A percentile compares a stretch with the other conserved stretches of the same genome.
Evolutionary conservation across 1,140 invertebrate genomes (phyloP).

Genomic region (Drosophila pachea): DNA sequence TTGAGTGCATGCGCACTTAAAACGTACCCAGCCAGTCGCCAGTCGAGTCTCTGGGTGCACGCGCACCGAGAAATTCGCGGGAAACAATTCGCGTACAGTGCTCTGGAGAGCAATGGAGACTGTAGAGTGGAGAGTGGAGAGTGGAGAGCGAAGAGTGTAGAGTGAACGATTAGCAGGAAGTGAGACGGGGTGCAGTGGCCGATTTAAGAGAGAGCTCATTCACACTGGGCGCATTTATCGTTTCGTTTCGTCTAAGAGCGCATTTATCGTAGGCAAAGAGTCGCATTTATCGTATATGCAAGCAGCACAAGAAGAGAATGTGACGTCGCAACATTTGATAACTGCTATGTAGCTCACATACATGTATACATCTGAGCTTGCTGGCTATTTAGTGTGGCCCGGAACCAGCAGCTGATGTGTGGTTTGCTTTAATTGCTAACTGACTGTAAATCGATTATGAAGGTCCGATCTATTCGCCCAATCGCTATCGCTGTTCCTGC

Average conservation of each 20-base stretch:
- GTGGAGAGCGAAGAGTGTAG: no score
- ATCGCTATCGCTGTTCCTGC: slow-evolving; percentile 5
- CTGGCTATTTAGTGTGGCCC: slow-evolving; percentile 1
- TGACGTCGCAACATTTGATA: slow-evolving; percentile 27
- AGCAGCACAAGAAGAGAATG: slow-evolving; percentile 4
- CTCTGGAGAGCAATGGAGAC: no score
- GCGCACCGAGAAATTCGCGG: slow-evolving; percentile 62
- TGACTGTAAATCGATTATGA: background rate
- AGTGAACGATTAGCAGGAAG: background rate
- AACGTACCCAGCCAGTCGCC: slow-evolving; percentile 56
- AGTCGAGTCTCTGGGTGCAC: slow-evolving; percentile 42
- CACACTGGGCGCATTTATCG: no score
- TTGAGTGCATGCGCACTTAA: slow-evolving; percentile 60
- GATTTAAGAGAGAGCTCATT: no score
- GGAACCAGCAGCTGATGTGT: slow-evolving; percentile 25
- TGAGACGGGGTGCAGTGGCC: background rate
- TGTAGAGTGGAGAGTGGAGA: no score
- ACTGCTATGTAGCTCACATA: background rate
- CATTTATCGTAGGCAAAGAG: background rate
- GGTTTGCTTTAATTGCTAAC: background rate
- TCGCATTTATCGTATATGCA: slow-evolving; percentile 47
- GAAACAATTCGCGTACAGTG: slow-evolving; percentile 47
- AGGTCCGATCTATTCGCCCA: background rate
- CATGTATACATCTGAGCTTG: slow-evolving; percentile 3
- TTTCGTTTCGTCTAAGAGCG: no score